Percentiles rank a stretch among this genome's conserved stretches.
phyloP scores from a whole-genome alignment of 2,888 invertebrate species.

The Himalopsyche tibetana region DNA sequence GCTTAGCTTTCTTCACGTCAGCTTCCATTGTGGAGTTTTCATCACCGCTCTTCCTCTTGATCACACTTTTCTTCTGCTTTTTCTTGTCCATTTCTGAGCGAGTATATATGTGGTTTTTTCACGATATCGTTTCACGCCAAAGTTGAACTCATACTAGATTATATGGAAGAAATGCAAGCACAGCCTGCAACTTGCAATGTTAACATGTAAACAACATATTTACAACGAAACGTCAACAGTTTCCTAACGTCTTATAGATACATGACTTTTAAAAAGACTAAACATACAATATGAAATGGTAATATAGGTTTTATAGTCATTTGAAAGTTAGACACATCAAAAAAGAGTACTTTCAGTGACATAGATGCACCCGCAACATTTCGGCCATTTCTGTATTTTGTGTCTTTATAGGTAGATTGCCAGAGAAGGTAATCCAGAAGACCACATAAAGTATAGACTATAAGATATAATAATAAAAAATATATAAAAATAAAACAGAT shows the following conservation, averaged over 20 bases:
- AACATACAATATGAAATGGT: not conserved
- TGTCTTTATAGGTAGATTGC: constrained; percentile 41
- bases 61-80: constrained; percentile 75
- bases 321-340: constrained; percentile 19
- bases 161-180: constrained; percentile 5
- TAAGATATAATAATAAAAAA: too few species aligned
- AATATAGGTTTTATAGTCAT: not conserved
- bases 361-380: constrained; percentile 20
- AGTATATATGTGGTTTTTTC: not conserved
- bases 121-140: not conserved
- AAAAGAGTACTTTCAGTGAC: constrained; percentile 6
- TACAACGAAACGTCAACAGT: constrained; percentile 9
- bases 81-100: constrained; percentile 76
- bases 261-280: not conserved
- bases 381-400: constrained; percentile 58
- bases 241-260: not conserved
- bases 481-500: too few species aligned
- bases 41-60: constrained; percentile 76
- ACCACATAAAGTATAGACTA: too few species aligned
- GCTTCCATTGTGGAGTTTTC: constrained; percentile 68
- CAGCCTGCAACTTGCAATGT: constrained; percentile 18
- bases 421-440: not conserved
- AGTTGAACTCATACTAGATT: not conserved
- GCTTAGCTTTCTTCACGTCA: constrained; percentile 71
- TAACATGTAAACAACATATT: constrained; percentile 34